phyloP scores from a whole-genome alignment of 2,888 invertebrate species.

The Ernsta delagoae region DNA sequence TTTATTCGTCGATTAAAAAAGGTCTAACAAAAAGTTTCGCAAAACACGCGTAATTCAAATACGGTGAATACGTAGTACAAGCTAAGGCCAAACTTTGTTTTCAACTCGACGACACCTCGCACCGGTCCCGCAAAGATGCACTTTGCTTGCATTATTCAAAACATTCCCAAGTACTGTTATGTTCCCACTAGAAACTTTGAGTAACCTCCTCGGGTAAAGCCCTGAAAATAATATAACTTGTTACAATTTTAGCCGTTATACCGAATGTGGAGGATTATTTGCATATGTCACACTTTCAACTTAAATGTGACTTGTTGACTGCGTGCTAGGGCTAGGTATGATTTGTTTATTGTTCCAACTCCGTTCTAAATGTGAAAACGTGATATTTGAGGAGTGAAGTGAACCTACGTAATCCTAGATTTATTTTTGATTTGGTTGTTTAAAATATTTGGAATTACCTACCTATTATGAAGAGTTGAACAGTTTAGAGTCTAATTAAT shows the following conservation, averaged over 20 bases:
- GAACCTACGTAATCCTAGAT: too few species aligned
- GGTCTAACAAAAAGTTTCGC: too few species aligned
- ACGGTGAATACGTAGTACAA: background rate
- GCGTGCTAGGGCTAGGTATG: conserved; percentile 22
- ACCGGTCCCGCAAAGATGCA: conserved; percentile 45
- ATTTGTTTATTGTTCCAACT: conserved; percentile 18
- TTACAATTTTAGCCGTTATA: conserved; percentile 51
- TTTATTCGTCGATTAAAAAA: too few species aligned
- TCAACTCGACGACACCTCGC: conserved; percentile 27
- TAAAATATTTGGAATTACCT: too few species aligned
- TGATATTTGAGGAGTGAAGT: background rate
- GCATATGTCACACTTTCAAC: conserved; percentile 41
- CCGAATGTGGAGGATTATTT: conserved; percentile 54
- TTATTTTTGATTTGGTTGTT: too few species aligned
- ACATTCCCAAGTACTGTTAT: conserved; percentile 60
- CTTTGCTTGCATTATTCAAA: conserved; percentile 65
- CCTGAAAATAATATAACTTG: conserved; percentile 72
- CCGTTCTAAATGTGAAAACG: conserved; percentile 1
- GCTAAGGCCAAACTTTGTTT: conserved; percentile 29
- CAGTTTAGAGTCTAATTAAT: too few species aligned
- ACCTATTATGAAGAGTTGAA: too few species aligned
- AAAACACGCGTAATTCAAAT: background rate
- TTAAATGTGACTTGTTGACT: conserved; percentile 39
- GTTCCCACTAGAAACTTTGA: conserved; percentile 75
- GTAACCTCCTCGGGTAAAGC: conserved; percentile 64